These are phyloP conservation scores for Pseudanteris insignis DNA, from an alignment of 2,888 invertebrate genomes.

Conservation along the genomic window DNA sequence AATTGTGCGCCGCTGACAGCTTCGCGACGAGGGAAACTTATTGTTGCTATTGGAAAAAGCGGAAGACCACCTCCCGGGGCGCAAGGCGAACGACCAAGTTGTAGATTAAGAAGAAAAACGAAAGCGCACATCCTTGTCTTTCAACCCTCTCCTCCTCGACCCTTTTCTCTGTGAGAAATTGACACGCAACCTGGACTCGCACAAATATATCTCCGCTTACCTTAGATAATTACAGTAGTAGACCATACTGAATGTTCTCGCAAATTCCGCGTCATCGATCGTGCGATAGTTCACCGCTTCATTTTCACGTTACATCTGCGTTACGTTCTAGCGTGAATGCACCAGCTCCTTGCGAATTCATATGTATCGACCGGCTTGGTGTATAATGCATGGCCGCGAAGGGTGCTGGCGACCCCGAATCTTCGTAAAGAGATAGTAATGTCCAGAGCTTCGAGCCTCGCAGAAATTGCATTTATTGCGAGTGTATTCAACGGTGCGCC, in stretches of 20 bases:
- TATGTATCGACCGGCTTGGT: slow-evolving; percentile 57
- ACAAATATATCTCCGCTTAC: too few relatives aligned
- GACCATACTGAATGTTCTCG: too few relatives aligned
- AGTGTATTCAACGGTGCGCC: slow-evolving; percentile 34
- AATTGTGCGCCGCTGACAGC: slow-evolving; percentile 63
- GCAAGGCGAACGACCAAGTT: slow-evolving; percentile 57
- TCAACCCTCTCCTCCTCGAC: too few relatives aligned
- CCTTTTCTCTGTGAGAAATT: not conserved
- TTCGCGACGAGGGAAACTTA: slow-evolving; percentile 61
- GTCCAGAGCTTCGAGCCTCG: slow-evolving; percentile 51
- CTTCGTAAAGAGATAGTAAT: slow-evolving; percentile 52
- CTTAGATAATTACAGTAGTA: too few relatives aligned
- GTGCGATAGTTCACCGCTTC: not conserved
- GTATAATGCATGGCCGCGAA: slow-evolving; percentile 55
- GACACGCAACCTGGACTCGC: too few relatives aligned
- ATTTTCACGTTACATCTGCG: slow-evolving; percentile 7
- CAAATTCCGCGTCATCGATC: not conserved
- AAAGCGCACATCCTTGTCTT: slow-evolving; percentile 16
- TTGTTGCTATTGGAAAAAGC: slow-evolving; percentile 44
- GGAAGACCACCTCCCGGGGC: slow-evolving; percentile 46
- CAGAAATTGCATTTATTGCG: slow-evolving; percentile 55
- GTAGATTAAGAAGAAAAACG: slow-evolving; percentile 55
- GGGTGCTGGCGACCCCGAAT: slow-evolving; percentile 51
- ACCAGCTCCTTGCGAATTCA: slow-evolving; percentile 37
- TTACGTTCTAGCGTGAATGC: not conserved